Evolutionary conservation across 2,888 invertebrate genomes (phyloP), one percentile per base, ranked within the genome.

Genomic region (Zygaena filipendulae): DNA sequence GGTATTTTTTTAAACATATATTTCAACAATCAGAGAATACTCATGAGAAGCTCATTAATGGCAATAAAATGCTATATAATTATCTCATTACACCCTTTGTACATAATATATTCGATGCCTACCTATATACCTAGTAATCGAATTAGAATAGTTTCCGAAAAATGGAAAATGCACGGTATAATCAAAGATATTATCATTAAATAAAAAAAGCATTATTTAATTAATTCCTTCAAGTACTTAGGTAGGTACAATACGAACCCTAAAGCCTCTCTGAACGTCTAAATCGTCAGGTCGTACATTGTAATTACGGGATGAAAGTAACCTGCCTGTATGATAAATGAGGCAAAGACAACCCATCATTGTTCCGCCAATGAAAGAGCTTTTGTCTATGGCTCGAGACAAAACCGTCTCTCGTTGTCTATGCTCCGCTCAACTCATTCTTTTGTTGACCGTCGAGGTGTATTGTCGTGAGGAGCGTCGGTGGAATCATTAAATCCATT

Each of bases 301-400:
- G 69, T 75, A 74, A 75, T 75, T 70, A 75, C 66, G 63, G 64
- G 64, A 70, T 74, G 75, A 75, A 72, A 75, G 75, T 77, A 66
- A 68, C 70, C 66, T 70, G 71, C 55, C 61, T 66, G 62, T 64
- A 70, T 77, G 75, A 79, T 74, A 72, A 77, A 79, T 75, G 77
- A 79, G 59, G 63, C 66, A 62, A 62, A 68, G 68, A 67, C 64
- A 62, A 59, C 52, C 41, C 57, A 40, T 58, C 57, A 72, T 77
- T 77, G 75, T 77, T 57, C 60, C 49, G 51, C 46, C 56, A 54
- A 66, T 75, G 67, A 77, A 77, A 75, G 72, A 61, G 45, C 70
- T 64, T 74, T 79, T 77, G 77, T 77, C 63, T 72, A 69, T 66
- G 61, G 64, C 36, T 40, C 49, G 54, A 63, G 59, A 75, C 72